Conservation (phyloP, 2,797 vertebrate species). For the Cirrhinus mrigala region DNA sequence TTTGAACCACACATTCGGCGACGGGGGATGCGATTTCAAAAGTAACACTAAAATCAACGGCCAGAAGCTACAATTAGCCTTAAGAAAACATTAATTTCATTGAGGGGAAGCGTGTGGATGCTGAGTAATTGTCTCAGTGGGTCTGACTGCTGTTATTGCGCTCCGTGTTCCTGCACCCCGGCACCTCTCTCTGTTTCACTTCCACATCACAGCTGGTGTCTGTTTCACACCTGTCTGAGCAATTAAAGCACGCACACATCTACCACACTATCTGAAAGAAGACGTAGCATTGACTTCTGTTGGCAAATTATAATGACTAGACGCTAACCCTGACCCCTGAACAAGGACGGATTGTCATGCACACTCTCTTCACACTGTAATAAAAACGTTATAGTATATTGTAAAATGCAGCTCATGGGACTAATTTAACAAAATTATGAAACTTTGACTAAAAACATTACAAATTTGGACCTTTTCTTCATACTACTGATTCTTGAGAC, state of each 20-base stretch:
- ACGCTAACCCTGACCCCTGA: not conserved
- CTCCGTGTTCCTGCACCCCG: slow-evolving; percentile 22
- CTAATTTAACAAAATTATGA: no score
- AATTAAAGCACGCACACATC: slow-evolving; percentile 46
- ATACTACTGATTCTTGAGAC: no score
- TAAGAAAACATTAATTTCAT: slow-evolving; percentile 53
- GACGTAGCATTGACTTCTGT: not conserved
- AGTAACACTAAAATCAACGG: slow-evolving; percentile 20
- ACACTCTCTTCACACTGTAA: not conserved
- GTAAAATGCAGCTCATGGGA: not conserved
- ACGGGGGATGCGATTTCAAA: slow-evolving; percentile 14
- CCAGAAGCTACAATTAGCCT: slow-evolving; percentile 49
- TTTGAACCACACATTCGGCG: not conserved
- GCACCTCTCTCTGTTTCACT: slow-evolving; percentile 20
- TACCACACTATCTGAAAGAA: not conserved
- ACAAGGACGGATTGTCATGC: not conserved
- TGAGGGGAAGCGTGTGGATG: slow-evolving; percentile 48
- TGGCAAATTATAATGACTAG: not conserved
- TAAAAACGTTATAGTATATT: not conserved
- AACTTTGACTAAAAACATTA: no score
- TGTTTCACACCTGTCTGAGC: slow-evolving; percentile 53
- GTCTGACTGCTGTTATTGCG: slow-evolving; percentile 32
- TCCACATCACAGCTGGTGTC: slow-evolving; percentile 23
- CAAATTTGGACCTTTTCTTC: not conserved
- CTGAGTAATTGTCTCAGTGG: slow-evolving; percentile 55